Evolutionary conservation across 30 jellyfish, hydroid and myxozoan species (phyloP), one percentile per base, ranked within the genome.

Genomic region (Aurelia coerulea): DNA sequence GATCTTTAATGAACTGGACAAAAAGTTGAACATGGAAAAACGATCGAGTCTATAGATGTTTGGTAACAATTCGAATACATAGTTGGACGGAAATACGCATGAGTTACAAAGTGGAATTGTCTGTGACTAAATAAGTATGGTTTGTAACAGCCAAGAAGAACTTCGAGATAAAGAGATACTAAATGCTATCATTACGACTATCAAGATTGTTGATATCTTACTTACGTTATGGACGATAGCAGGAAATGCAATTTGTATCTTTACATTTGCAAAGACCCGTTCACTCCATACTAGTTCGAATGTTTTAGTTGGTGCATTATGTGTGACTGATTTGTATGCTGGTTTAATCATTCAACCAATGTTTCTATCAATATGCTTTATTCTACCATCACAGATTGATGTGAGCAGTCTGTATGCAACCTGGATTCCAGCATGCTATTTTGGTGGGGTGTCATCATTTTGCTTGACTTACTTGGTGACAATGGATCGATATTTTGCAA

Each of bases 401-500:
- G 39, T 69, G 3, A 33, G 49, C 14, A 46, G 33, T 12, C 23
- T 19, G 31, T 69, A 59, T 54, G 37, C 15, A 4, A 4, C 39
- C 39, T 2, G 29, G 5, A 59, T 31, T 15, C 23, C 49, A 31
- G 63, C 19, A 33, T 10, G 1, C n/a, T 5, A 31, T 10, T 12
- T 41, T 13, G 46, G 46, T 9, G 19, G 9, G 9, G 80, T 54
- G 2, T 69, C 49, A 29, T 69, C 80, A 69, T 29, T 41, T 14
- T 69, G 14, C 31, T 69, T 69, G 80, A 31, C 63, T 1, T 32
- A 41, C 35, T 34, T 34, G 9, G 63, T 69, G 16, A 69, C 80
- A 11, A 54, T 69, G 18, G 80, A 69, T 23, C 60, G 80, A 4
- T 69, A 69, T 59, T 59, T 69, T 69, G 80, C 80, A 31, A 37